Evolutionary conservation across 2,113 vertebrate genomes (phyloP), one percentile per base, ranked within the genome.

Genomic region (Panthera leo): DNA sequence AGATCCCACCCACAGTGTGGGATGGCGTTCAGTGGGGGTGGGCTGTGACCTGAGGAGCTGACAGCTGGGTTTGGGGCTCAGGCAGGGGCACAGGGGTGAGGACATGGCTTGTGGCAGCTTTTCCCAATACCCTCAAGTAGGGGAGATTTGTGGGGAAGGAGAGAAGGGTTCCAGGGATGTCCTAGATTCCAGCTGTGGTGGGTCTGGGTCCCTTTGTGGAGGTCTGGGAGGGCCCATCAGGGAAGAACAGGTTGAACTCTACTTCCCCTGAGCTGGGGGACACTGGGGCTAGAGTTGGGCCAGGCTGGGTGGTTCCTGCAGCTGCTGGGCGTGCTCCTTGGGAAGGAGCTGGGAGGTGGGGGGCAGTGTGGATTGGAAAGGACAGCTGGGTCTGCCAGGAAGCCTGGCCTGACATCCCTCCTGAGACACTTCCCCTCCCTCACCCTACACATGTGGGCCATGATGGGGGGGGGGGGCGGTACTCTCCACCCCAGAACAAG

Each of bases 301-400:
- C 91, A 91, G 85, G 55, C 90, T 68, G 94, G 97, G 94, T 78
- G 93, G 71, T 55, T 95, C 75, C 93, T 42, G 95, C 96, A 98
- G 98, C 98, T 98, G 98, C 89, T 97, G 97, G 93, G 93, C 95
- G 95, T 96, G 94, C 91, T 95, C 76, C 67, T 67, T n/a, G 45
- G 36, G 71, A 83, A 83, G 42, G 92, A 90, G 90, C 42, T 87
- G 88, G 67, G 88, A 18, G 63, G 67, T 12, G 3, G 82, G 45
- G 36, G 65, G 78, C 11, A 3, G 13, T 83, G 75, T 45, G 84
- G 84, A 96, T 36, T 79, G 55, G 63, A 93, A 96, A 80, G 87
- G 92, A 97, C 95, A 98, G 96, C 97, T 96, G 97, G 39, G 79
- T 96, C 85, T 89, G 84, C 91, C 78, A 83, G 89, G 65, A 96